Evolutionary conservation across 2,797 vertebrate species (phyloP).

Genomic region (Notamacropus eugenii): DNA sequence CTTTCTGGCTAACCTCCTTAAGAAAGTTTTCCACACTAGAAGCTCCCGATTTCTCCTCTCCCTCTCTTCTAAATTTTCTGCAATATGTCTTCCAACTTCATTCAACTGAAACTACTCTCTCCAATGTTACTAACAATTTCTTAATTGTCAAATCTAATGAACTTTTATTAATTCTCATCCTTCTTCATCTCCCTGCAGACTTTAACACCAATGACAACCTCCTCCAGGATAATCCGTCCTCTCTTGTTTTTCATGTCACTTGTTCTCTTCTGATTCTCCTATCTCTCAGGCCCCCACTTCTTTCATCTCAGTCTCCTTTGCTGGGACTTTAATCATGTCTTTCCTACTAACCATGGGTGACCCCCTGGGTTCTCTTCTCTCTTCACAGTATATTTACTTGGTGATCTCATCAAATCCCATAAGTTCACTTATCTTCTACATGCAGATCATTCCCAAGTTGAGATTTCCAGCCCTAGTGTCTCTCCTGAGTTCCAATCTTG

Average conservation of each 20-base stretch:
- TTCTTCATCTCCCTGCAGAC: not conserved
- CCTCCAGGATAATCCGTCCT: not conserved
- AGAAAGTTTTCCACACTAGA: not conserved
- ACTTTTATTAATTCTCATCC: not conserved
- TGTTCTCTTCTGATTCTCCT: not conserved
- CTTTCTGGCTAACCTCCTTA: not conserved
- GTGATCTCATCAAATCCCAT: not conserved
- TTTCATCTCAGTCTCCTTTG: not conserved
- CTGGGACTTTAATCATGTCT: not conserved
- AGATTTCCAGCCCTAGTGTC: not conserved
- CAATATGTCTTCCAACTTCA: not conserved
- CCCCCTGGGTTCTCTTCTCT: not conserved
- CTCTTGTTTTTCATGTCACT: not conserved
- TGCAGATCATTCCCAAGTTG: not conserved
- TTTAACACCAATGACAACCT: not conserved
- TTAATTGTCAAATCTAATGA: not conserved
- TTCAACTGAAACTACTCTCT: not conserved
- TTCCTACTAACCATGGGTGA: not conserved
- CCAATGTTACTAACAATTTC: not conserved
- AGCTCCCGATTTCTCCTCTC: not conserved
- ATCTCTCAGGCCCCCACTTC: not conserved
- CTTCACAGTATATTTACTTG: not conserved
- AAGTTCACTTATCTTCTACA: not conserved
- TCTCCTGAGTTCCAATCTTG: not conserved
- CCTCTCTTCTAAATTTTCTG: not conserved